These are phyloP conservation scores for Caerostris darwini DNA, from an alignment of 1,140 invertebrate genomes.

Conservation along the genomic window DNA sequence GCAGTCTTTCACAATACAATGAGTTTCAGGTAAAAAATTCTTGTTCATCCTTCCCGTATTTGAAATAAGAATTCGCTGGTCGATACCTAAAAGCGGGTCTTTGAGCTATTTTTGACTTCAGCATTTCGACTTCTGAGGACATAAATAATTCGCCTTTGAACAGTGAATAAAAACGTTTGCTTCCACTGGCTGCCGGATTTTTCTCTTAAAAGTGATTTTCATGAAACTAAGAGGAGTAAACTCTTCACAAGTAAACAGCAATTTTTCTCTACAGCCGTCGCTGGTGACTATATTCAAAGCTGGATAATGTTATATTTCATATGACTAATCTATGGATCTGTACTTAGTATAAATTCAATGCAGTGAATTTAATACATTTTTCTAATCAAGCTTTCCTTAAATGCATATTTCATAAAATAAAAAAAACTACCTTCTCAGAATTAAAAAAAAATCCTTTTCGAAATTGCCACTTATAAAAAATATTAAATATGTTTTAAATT, in stretches of 20 bases:
- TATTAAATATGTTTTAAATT: no score
- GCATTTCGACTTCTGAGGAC: constrained; percentile 12
- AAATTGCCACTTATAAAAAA: no score
- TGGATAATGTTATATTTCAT: no score
- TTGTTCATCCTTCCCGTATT: constrained; percentile 9
- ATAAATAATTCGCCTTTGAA: constrained; percentile 49
- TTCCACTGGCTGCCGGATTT: constrained; percentile 1
- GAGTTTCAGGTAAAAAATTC: constrained; percentile 22
- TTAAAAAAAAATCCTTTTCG: no score
- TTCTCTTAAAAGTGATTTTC: constrained; percentile 27
- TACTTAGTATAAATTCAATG: no score
- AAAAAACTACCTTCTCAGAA: no score
- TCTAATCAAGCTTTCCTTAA: no score
- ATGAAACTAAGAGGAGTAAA: constrained; percentile 1
- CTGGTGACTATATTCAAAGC: not conserved
- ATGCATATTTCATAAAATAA: no score
- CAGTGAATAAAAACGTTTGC: constrained; percentile 44
- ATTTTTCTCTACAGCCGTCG: not conserved
- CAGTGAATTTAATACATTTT: no score
- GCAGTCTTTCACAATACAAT: constrained; percentile 6
- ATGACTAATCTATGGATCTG: no score
- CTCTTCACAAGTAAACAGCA: not conserved
- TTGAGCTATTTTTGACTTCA: constrained; percentile 48
- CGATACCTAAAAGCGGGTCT: constrained; percentile 50
- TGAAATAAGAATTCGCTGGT: constrained; percentile 43